A percentile compares a stretch with the other conserved stretches of the same genome.
Evolutionary conservation across 1,140 invertebrate species (phyloP).

Genomic region (Asobara japonica): DNA sequence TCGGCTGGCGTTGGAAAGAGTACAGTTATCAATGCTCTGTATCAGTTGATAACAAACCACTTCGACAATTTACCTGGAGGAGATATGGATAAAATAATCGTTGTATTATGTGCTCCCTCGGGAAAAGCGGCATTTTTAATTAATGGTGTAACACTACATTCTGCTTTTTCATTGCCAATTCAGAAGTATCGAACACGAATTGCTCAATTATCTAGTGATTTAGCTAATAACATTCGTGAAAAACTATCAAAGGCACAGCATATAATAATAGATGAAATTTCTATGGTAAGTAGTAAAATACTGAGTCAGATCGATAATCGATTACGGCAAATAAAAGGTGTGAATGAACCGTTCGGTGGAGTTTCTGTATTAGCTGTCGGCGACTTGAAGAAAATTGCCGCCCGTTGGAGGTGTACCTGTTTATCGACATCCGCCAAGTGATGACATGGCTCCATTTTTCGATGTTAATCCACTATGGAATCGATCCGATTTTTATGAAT

Average conservation of each 20-base stretch:
- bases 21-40: too few species aligned
- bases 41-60: too few species aligned
- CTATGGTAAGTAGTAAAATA: not conserved
- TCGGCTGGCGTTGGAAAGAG: slow-evolving; percentile 26
- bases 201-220: too few species aligned
- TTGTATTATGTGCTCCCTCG: slow-evolving; percentile 45
- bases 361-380: not conserved
- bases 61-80: too few species aligned
- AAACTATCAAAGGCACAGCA: not conserved
- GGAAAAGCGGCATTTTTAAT: slow-evolving; percentile 53
- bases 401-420: not conserved
- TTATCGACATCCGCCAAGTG: not conserved
- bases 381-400: not conserved
- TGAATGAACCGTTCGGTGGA: not conserved
- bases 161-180: not conserved
- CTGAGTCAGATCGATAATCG: not conserved
- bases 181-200: not conserved
- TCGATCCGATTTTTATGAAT: too few species aligned
- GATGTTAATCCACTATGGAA: too few species aligned
- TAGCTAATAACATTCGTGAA: too few species aligned
- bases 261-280: not conserved
- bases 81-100: slow-evolving; percentile 36
- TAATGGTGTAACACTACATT: slow-evolving; percentile 31
- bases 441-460: too few species aligned
- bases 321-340: not conserved